Percentiles rank a stretch among this genome's conserved stretches.
phyloP scores from a whole-genome alignment of 2,113 vertebrate species.

The Malaclemys terrapin region DNA sequence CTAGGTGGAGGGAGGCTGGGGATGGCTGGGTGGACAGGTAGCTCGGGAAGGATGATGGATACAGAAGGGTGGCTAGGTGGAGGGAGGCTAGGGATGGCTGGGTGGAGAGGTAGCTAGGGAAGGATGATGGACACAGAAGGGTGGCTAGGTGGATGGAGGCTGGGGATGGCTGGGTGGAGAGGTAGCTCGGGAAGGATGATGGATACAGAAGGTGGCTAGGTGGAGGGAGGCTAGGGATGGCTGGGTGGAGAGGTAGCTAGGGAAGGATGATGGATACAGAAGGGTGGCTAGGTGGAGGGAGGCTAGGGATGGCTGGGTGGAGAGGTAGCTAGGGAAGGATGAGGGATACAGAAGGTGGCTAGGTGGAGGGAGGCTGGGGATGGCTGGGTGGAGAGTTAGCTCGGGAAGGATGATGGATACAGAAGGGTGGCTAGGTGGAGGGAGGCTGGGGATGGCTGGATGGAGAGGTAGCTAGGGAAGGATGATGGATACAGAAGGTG shows the following conservation, averaged over 20 bases:
- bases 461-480: neutral
- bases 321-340: neutral
- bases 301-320: neutral
- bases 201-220: too few relatives aligned
- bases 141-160: neutral
- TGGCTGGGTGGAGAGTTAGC: neutral
- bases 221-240: too few relatives aligned
- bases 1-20: neutral
- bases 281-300: neutral
- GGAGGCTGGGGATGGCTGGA: neutral
- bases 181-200: neutral
- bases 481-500: neutral
- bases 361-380: too few relatives aligned
- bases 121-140: too few relatives aligned
- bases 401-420: neutral
- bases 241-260: neutral
- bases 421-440: neutral
- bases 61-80: too few relatives aligned
- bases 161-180: neutral
- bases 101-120: neutral
- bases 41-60: neutral
- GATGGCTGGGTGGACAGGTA: neutral
- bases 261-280: neutral
- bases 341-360: neutral
- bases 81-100: too few relatives aligned